Conservation (phyloP, 2,797 vertebrate species). For the Notolabrus celidotus region DNA sequence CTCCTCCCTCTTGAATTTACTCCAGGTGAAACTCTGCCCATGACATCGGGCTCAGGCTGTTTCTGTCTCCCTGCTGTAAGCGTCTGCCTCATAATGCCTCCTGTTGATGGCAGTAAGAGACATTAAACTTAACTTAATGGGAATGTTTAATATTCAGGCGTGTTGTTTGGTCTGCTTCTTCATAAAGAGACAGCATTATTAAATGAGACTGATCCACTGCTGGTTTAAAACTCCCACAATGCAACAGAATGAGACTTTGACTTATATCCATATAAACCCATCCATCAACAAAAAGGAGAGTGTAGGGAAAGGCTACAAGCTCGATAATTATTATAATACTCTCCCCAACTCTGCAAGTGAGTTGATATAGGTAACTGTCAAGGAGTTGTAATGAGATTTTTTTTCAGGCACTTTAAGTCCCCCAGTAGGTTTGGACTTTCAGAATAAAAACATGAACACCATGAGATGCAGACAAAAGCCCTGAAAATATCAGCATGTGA, state of each 20-base stretch:
- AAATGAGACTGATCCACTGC: neutral
- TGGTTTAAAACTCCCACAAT: neutral
- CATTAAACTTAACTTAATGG: neutral
- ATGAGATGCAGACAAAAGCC: too few species aligned
- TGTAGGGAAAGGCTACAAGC: neutral
- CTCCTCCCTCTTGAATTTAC: too few species aligned
- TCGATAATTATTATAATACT: neutral
- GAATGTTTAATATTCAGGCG: neutral
- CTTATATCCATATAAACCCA: neutral
- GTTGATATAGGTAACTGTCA: neutral
- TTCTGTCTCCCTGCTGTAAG: too few species aligned
- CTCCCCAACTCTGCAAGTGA: neutral
- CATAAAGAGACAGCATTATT: neutral
- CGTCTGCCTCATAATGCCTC: neutral
- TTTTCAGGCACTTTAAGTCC: neutral
- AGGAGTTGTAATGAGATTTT: neutral
- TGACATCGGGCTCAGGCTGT: neutral
- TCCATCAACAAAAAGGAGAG: neutral
- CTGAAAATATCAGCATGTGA: too few species aligned
- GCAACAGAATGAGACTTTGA: neutral
- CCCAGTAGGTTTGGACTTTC: neutral
- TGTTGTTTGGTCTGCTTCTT: neutral
- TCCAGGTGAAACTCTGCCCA: neutral
- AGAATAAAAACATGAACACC: neutral
- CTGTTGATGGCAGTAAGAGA: too few species aligned